phyloP scores from a whole-genome alignment of 2,113 vertebrate species.

The Perca fluviatilis region DNA sequence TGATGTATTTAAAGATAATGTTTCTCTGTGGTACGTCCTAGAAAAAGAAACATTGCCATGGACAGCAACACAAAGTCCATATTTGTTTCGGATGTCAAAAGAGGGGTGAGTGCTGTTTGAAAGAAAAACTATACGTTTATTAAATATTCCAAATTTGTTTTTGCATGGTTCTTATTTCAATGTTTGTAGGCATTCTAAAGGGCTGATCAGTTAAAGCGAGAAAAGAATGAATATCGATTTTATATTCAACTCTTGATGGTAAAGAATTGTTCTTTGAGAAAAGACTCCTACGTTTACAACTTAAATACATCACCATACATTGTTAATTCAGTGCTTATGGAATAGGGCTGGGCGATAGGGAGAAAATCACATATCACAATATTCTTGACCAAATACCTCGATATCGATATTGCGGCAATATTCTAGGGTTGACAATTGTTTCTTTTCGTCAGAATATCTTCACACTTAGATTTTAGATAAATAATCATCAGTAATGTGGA shows the following conservation, averaged over 20 bases:
- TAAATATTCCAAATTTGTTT: background rate
- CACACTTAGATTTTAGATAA: too few species aligned
- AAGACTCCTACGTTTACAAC: background rate
- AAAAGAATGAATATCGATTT: background rate
- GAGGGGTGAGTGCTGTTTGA: constrained; percentile 65
- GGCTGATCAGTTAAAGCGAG: background rate
- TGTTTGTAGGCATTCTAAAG: background rate
- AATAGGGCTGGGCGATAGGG: too few species aligned
- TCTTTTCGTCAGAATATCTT: too few species aligned
- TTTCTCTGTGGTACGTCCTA: constrained; percentile 11
- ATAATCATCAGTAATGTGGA: too few species aligned
- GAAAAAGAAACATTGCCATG: constrained; percentile 59
- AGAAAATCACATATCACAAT: too few species aligned
- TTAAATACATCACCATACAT: background rate
- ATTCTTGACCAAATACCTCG: too few species aligned
- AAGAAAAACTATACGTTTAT: background rate
- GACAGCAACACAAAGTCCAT: constrained; percentile 68
- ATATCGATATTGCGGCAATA: too few species aligned
- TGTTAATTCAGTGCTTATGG: background rate
- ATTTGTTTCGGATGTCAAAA: constrained; percentile 67
- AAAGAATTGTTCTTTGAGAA: background rate
- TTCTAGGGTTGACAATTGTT: too few species aligned
- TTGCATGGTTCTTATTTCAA: background rate
- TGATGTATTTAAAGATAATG: background rate
- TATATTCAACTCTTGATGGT: background rate